phyloP scores from a whole-genome alignment of 2,797 vertebrate species.

The Lepus townsendii region DNA sequence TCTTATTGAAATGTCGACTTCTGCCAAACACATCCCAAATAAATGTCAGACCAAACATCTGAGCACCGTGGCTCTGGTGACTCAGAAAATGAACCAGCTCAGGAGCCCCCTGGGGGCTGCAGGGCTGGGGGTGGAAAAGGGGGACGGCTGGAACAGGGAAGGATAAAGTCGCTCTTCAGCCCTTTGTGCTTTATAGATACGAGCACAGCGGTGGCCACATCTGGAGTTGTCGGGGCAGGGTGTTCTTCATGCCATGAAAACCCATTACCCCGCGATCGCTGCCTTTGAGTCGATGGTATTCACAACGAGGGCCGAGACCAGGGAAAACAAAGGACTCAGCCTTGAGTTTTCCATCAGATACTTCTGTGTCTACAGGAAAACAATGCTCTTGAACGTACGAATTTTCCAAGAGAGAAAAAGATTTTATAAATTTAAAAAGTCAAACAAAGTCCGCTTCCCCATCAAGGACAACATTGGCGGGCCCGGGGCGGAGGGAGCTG shows the following conservation, averaged over 20 bases:
- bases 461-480: background rate
- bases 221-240: background rate
- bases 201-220: accelerated
- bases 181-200: too few relatives aligned
- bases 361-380: background rate
- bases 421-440: background rate
- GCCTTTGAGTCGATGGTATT: background rate
- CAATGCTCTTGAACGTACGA: background rate
- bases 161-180: background rate
- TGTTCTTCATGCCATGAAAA: too few relatives aligned
- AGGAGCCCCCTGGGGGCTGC: background rate
- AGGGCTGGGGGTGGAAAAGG: background rate
- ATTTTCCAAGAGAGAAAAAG: background rate
- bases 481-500: background rate
- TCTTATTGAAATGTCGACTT: background rate
- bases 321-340: background rate
- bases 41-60: background rate
- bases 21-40: background rate
- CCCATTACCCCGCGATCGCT: too few relatives aligned
- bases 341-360: background rate
- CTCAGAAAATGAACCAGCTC: background rate
- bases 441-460: background rate
- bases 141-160: accelerated
- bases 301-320: background rate
- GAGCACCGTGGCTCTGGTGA: background rate